Percentiles rank a stretch among this genome's conserved stretches.
Evolutionary conservation across 2,888 invertebrate species (phyloP).

Genomic region (Hirtodrosophila trivittata): DNA sequence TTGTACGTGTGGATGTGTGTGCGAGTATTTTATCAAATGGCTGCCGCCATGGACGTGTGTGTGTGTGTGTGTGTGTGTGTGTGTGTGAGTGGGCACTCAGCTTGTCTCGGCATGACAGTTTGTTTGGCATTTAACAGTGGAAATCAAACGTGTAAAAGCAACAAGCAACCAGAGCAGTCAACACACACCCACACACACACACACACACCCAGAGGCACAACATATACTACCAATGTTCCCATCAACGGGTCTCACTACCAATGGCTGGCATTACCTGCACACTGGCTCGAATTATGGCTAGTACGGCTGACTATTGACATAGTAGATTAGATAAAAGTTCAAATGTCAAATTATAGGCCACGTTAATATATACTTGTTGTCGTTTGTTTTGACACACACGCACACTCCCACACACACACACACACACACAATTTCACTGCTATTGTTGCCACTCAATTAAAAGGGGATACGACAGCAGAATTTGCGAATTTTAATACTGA

Average conservation of each 20-base stretch:
- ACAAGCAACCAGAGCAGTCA: constrained; percentile 63
- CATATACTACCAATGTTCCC: background rate
- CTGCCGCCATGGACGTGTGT: constrained; percentile 1
- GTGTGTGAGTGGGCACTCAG: constrained; percentile 55
- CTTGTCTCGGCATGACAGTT: constrained; percentile 63
- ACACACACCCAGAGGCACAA: background rate
- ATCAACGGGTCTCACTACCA: too few relatives aligned
- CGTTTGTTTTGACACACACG: too few relatives aligned
- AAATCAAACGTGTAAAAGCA: constrained; percentile 72
- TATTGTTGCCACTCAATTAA: too few relatives aligned
- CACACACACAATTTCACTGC: too few relatives aligned
- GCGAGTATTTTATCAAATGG: background rate
- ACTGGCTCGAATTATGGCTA: constrained; percentile 8
- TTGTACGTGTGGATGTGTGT: background rate
- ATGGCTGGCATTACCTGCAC: constrained; percentile 43
- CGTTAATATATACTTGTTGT: too few relatives aligned
- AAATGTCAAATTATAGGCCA: too few relatives aligned
- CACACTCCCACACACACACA: too few relatives aligned
- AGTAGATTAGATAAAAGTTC: too few relatives aligned
- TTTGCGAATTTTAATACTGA: too few relatives aligned
- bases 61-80: constrained; percentile 1
- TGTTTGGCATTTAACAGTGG: constrained; percentile 73
- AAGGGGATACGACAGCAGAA: too few relatives aligned
- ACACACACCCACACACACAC: background rate
- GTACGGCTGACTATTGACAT: too few relatives aligned